Percentiles rank a stretch among this genome's conserved stretches.
Evolutionary conservation across 2,888 invertebrate genomes (phyloP).

Genomic region (Eutolmus rufibarbis): DNA sequence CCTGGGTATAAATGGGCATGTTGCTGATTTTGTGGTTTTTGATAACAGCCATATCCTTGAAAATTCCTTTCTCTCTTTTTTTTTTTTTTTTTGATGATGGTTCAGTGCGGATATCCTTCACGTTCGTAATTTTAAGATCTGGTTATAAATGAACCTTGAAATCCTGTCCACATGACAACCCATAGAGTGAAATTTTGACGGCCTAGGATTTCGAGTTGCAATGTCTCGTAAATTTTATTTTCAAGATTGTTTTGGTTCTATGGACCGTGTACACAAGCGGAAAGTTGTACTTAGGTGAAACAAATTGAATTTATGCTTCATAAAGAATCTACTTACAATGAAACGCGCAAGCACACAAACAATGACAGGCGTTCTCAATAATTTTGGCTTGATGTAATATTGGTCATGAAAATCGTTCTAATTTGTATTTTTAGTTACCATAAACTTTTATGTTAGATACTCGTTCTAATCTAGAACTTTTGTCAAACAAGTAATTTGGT

Average conservation of each 20-base stretch:
- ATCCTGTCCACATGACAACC: background rate
- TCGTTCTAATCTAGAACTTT: too few species aligned
- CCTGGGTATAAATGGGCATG: background rate
- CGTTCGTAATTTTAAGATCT: background rate
- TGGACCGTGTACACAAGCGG: background rate
- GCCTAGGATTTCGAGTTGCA: background rate
- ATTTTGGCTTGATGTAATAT: too few species aligned
- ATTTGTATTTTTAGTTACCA: too few species aligned
- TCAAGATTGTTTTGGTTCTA: background rate
- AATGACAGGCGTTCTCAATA: too few species aligned
- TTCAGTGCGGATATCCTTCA: background rate
- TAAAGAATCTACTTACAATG: too few species aligned
- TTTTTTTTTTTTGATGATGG: background rate
- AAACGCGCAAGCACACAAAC: too few species aligned
- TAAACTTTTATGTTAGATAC: too few species aligned
- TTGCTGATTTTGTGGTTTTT: background rate
- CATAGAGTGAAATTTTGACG: background rate
- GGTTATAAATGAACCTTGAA: background rate
- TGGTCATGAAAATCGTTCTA: too few species aligned
- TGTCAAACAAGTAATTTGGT: too few species aligned
- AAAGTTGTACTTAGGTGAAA: background rate
- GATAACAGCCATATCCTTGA: background rate
- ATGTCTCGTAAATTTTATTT: background rate
- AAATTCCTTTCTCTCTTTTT: background rate
- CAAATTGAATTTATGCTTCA: too few species aligned